phyloP scores from a whole-genome alignment of 2,113 vertebrate genomes.

The Catagonus wagneri region DNA sequence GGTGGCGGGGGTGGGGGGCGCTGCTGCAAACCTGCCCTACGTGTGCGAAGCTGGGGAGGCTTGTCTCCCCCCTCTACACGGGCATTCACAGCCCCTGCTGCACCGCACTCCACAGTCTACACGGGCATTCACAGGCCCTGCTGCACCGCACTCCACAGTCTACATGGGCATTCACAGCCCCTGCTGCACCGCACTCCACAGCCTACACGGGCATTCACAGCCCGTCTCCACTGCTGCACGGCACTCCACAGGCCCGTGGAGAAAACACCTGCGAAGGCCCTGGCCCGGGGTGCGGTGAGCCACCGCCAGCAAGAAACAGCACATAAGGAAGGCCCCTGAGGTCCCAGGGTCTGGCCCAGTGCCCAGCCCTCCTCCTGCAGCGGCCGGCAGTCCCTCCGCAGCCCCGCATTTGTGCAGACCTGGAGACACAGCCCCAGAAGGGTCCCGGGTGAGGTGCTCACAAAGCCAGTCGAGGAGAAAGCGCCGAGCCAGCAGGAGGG shows the following conservation, averaged over 20 bases:
- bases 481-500: rapidly evolving
- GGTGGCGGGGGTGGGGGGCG: not conserved
- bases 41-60: not conserved
- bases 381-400: not conserved
- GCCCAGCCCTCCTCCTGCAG: rapidly evolving
- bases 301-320: too few relatives aligned
- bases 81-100: not conserved
- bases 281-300: too few relatives aligned
- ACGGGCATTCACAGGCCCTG: not conserved
- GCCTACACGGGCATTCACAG: too few relatives aligned
- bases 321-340: too few relatives aligned
- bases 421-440: not conserved
- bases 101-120: rapidly evolving
- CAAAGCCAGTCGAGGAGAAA: not conserved
- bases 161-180: not conserved
- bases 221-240: rapidly evolving
- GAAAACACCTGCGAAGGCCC: too few relatives aligned
- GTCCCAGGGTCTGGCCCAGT: too few relatives aligned
- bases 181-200: rapidly evolving
- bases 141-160: not conserved
- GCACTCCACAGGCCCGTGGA: not conserved
- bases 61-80: not conserved
- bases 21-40: too few relatives aligned
- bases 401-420: not conserved
- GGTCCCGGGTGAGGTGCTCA: not conserved